Evolutionary conservation across 1,140 invertebrate genomes (phyloP).

Genomic region (Dinoponera quadriceps): DNA sequence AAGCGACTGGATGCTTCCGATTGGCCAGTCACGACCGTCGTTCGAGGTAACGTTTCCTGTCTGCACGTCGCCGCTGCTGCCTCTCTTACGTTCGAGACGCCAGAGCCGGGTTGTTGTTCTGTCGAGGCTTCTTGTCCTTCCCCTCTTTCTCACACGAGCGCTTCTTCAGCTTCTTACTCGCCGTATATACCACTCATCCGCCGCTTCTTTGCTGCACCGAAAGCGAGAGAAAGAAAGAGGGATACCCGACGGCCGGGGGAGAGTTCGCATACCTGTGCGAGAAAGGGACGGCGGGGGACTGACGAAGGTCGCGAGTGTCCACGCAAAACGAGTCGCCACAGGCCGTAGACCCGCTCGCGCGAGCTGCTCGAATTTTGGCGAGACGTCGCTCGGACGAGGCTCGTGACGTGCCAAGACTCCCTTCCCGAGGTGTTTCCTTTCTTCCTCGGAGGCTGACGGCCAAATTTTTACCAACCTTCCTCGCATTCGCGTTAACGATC

Average conservation of each 20-base stretch:
- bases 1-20: slow-evolving; percentile 76
- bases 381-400: slow-evolving; percentile 1
- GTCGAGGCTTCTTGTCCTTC: slow-evolving; percentile 31
- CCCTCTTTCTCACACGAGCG: background rate
- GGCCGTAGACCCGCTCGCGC: slow-evolving; percentile 31
- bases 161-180: slow-evolving; percentile 17
- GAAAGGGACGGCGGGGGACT: slow-evolving; percentile 1
- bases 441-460: background rate
- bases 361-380: slow-evolving; percentile 45
- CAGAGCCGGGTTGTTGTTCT: slow-evolving; percentile 41
- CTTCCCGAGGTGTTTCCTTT: background rate
- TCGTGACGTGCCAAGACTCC: slow-evolving; percentile 10
- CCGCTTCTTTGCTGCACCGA: slow-evolving; percentile 48
- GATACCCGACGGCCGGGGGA: background rate
- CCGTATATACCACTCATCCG: slow-evolving; percentile 11
- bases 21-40: slow-evolving; percentile 77
- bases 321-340: slow-evolving; percentile 31
- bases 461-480: slow-evolving; percentile 17
- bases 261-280: slow-evolving; percentile 34
- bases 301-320: slow-evolving; percentile 49
- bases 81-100: slow-evolving; percentile 55
- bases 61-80: slow-evolving; percentile 62
- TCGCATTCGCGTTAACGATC: slow-evolving; percentile 1
- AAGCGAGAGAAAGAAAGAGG: background rate
- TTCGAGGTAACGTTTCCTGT: slow-evolving; percentile 76